Percentiles rank a stretch among this genome's conserved stretches.
Evolutionary conservation across 1,140 invertebrate species (phyloP).

Genomic region (Platyura marginata): DNA sequence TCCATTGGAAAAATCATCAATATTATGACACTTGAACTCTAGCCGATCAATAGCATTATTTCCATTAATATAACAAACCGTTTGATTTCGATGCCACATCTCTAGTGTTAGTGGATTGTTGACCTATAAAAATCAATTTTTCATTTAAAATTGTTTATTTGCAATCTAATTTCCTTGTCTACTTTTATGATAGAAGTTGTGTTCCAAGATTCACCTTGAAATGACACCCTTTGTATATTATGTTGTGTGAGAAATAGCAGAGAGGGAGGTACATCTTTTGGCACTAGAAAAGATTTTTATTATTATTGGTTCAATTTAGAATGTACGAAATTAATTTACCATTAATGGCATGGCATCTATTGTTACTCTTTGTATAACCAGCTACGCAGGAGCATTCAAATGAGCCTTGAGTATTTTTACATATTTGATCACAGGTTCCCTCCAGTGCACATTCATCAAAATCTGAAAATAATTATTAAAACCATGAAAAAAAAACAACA

Average conservation of each 20-base stretch:
- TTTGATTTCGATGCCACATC: constrained; percentile 33
- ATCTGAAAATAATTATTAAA: constrained; percentile 29
- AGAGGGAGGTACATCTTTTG: constrained; percentile 12
- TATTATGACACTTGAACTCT: constrained; percentile 34
- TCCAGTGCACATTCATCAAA: constrained; percentile 54
- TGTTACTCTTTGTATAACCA: constrained; percentile 43
- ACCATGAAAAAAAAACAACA: constrained; percentile 1
- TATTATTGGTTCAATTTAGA: not conserved
- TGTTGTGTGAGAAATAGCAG: constrained; percentile 12
- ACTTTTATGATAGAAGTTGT: constrained; percentile 8
- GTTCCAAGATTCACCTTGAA: not conserved
- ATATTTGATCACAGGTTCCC: constrained; percentile 60
- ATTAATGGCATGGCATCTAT: constrained; percentile 44
- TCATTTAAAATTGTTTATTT: too few relatives aligned
- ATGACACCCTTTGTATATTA: constrained; percentile 7
- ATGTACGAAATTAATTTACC: constrained; percentile 27
- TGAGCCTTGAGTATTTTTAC: constrained; percentile 48
- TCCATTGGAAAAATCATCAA: constrained; percentile 34
- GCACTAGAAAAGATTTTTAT: constrained; percentile 9
- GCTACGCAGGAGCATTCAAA: constrained; percentile 56
- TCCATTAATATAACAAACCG: constrained; percentile 48
- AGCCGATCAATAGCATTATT: constrained; percentile 26
- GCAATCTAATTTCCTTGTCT: too few relatives aligned
- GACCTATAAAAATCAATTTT: constrained; percentile 4
- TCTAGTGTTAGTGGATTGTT: constrained; percentile 12